Percentiles rank a stretch among this genome's conserved stretches.
phyloP scores from a whole-genome alignment of 1,140 invertebrate species.

The Cydia fagiglandana region DNA sequence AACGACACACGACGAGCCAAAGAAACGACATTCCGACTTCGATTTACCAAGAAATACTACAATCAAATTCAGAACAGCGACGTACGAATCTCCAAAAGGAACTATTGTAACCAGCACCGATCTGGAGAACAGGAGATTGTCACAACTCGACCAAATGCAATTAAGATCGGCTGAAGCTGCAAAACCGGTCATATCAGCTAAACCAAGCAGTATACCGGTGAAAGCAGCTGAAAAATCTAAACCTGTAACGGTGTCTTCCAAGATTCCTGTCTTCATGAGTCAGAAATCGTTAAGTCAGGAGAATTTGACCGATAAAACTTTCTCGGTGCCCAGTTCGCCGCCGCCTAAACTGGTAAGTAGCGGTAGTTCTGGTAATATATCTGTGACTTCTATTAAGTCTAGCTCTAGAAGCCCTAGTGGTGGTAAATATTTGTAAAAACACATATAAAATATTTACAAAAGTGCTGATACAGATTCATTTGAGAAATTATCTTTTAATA shows the following conservation, averaged over 20 bases:
- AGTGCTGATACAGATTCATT: slow-evolving; percentile 1
- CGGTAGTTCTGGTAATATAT: slow-evolving; percentile 73
- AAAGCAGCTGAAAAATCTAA: slow-evolving; percentile 60
- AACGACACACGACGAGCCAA: slow-evolving; percentile 65
- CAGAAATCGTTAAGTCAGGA: slow-evolving; percentile 76
- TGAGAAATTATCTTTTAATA: not conserved
- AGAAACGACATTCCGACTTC: slow-evolving; percentile 76
- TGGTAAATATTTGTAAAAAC: slow-evolving; percentile 52
- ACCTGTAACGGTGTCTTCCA: slow-evolving; percentile 67
- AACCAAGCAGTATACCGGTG: slow-evolving; percentile 76
- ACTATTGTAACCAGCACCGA: slow-evolving; percentile 74
- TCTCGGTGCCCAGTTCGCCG: slow-evolving; percentile 67
- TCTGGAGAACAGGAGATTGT: slow-evolving; percentile 73
- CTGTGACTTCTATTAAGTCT: slow-evolving; percentile 77
- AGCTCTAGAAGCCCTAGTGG: slow-evolving; percentile 77
- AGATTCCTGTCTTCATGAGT: slow-evolving; percentile 76
- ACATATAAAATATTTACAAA: not conserved
- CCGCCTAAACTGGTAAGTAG: slow-evolving; percentile 54
- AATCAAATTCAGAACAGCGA: slow-evolving; percentile 81
- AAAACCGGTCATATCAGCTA: slow-evolving; percentile 68
- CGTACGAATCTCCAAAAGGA: slow-evolving; percentile 78
- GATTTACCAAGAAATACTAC: slow-evolving; percentile 78
- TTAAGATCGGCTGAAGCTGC: slow-evolving; percentile 44
- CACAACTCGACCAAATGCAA: slow-evolving; percentile 71
- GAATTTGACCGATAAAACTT: slow-evolving; percentile 70